These are phyloP conservation scores for Halcyon leucocephala DNA, from an alignment of 2,797 vertebrate genomes.

Conservation along the genomic window DNA sequence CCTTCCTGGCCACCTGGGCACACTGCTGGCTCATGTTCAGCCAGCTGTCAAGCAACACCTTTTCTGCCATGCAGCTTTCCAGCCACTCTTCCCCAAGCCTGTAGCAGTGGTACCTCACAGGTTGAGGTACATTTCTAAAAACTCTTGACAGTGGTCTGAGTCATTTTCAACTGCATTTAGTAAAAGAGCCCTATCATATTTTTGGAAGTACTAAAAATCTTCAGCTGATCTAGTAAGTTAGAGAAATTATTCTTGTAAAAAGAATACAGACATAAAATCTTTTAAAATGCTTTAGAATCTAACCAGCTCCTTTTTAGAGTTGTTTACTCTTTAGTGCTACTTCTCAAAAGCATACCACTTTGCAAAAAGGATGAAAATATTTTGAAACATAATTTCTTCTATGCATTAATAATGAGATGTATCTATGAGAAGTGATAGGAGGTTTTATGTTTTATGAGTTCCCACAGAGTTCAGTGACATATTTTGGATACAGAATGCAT, in stretches of 20 bases:
- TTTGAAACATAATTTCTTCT: not conserved
- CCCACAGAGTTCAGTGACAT: fast-evolving
- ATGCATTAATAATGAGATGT: not conserved
- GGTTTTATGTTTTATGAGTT: not conserved
- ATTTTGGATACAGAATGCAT: not conserved
- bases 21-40: too few relatives aligned
- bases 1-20: too few relatives aligned
- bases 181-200: not conserved
- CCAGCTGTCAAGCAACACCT: too few relatives aligned
- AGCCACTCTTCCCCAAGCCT: too few relatives aligned
- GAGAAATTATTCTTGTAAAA: not conserved
- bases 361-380: not conserved
- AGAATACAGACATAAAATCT: not conserved
- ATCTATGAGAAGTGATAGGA: not conserved
- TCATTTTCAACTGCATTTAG: not conserved
- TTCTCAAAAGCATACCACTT: not conserved
- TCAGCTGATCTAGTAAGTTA: not conserved
- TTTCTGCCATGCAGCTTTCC: too few relatives aligned
- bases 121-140: not conserved
- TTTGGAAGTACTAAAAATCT: not conserved
- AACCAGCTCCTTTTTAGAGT: fast-evolving
- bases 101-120: not conserved
- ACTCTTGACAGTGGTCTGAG: not conserved
- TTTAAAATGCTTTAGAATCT: not conserved
- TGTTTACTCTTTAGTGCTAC: not conserved